Evolutionary conservation across 2,797 vertebrate genomes (phyloP).

Genomic region (Florisuga fusca): DNA sequence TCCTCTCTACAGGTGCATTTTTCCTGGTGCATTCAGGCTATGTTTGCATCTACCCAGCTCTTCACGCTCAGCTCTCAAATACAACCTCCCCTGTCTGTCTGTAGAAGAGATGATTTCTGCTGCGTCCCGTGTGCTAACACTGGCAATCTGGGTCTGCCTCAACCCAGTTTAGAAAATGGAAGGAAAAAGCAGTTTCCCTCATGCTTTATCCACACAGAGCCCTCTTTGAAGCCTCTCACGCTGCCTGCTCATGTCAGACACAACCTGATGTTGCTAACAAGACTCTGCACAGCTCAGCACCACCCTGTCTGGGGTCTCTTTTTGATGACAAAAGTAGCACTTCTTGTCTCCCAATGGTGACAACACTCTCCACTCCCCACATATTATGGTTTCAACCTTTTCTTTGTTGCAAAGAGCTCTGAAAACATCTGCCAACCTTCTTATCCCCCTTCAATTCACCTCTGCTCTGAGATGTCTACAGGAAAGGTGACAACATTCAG

Average conservation of each 20-base stretch:
- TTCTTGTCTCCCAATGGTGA: not conserved
- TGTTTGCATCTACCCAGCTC: not conserved
- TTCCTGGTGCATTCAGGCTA: not conserved
- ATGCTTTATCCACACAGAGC: not conserved
- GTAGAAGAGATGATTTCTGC: not conserved
- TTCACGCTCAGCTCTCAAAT: rapidly evolving
- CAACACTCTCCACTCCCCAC: not conserved
- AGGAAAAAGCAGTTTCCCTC: not conserved
- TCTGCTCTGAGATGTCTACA: not conserved
- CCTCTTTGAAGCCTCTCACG: not conserved
- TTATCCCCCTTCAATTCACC: not conserved
- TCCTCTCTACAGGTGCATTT: not conserved
- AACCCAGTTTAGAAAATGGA: not conserved
- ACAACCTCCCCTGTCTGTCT: not conserved
- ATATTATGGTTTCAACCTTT: not conserved
- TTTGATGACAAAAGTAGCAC: not conserved
- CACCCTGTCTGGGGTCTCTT: not conserved
- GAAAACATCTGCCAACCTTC: not conserved
- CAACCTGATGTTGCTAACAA: not conserved
- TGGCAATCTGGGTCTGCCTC: not conserved
- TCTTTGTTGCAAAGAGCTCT: not conserved
- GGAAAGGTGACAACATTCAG: not conserved
- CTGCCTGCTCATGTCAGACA: not conserved
- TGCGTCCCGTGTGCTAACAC: not conserved
- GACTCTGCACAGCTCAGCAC: not conserved